Evolutionary conservation across 1,140 invertebrate genomes (phyloP).

Genomic region (Neocloeon triangulifer): DNA sequence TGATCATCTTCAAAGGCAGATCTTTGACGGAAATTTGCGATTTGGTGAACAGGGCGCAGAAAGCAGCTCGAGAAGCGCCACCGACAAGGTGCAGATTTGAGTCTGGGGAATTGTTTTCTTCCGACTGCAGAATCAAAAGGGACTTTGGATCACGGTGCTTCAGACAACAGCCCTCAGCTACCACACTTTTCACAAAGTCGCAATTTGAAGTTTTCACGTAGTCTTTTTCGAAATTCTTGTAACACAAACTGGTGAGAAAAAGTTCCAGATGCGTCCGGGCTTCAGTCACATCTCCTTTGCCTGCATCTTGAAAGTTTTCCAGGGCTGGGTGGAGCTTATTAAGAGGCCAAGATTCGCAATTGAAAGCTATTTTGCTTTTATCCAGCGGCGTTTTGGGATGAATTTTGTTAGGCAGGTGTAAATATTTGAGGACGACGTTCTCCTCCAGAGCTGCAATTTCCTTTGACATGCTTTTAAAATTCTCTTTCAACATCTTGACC

Average conservation of each 20-base stretch:
- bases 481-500: slow-evolving; percentile 26
- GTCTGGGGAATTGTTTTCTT: slow-evolving; percentile 19
- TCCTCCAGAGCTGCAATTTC: slow-evolving; percentile 34
- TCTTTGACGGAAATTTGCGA: slow-evolving; percentile 24
- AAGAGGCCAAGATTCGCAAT: slow-evolving; percentile 12
- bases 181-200: slow-evolving; percentile 37
- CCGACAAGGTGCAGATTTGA: slow-evolving; percentile 36
- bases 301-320: slow-evolving; percentile 30
- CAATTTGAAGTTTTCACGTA: slow-evolving; percentile 32
- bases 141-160: slow-evolving; percentile 24
- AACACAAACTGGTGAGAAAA: slow-evolving; percentile 24
- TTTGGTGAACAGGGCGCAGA: slow-evolving; percentile 38
- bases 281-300: slow-evolving; percentile 34
- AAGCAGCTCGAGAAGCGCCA: slow-evolving; percentile 30
- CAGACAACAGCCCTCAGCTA: slow-evolving; percentile 39
- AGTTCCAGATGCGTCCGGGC: slow-evolving; percentile 39
- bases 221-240: slow-evolving; percentile 20
- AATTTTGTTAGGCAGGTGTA: slow-evolving; percentile 38
- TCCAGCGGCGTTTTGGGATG: slow-evolving; percentile 30
- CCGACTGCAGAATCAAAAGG: slow-evolving; percentile 26
- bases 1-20: slow-evolving; percentile 34
- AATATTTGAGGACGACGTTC: slow-evolving; percentile 23
- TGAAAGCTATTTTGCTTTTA: slow-evolving; percentile 18
- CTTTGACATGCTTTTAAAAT: slow-evolving; percentile 28
- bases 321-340: slow-evolving; percentile 29